A percentile compares a stretch with the other conserved stretches of the same genome.
These are phyloP conservation scores for Notospermus geniculatus DNA, from an alignment of 1,140 invertebrate species.

Conservation along the genomic window DNA sequence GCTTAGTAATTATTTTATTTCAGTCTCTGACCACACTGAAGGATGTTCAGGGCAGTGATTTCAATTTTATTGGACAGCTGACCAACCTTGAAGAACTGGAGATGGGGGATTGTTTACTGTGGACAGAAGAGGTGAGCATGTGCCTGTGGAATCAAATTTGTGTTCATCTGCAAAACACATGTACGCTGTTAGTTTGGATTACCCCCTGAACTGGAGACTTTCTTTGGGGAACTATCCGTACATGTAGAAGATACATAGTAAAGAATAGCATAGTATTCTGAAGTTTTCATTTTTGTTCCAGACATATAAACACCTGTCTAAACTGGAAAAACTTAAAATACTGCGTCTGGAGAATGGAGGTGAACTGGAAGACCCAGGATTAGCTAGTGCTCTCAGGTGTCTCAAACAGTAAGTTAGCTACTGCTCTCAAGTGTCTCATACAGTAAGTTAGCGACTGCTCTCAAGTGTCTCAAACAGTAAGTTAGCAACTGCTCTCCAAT, in stretches of 20 bases:
- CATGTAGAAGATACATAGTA: too few relatives aligned
- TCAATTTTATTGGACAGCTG: conserved; percentile 64
- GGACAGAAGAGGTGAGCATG: conserved; percentile 65
- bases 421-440: too few relatives aligned
- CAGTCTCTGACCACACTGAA: conserved; percentile 71
- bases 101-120: conserved; percentile 73
- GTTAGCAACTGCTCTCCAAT: too few relatives aligned
- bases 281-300: conserved; percentile 17
- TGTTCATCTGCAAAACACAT: too few relatives aligned
- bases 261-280: too few relatives aligned
- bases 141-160: too few relatives aligned
- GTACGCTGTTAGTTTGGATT: too few relatives aligned
- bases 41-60: conserved; percentile 63
- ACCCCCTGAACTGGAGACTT: too few relatives aligned
- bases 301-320: conserved; percentile 29
- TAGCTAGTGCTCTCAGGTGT: conserved; percentile 26
- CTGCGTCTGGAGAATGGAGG: conserved; percentile 33
- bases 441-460: too few relatives aligned
- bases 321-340: conserved; percentile 23
- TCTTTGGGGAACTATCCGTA: too few relatives aligned
- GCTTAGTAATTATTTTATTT: conserved; percentile 27
- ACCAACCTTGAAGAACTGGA: conserved; percentile 69
- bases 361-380: conserved; percentile 25
- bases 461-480: too few relatives aligned
- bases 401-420: conserved; percentile 27